Conservation (phyloP, 2,797 vertebrate genomes). For the Lagorchestes hirsutus region DNA sequence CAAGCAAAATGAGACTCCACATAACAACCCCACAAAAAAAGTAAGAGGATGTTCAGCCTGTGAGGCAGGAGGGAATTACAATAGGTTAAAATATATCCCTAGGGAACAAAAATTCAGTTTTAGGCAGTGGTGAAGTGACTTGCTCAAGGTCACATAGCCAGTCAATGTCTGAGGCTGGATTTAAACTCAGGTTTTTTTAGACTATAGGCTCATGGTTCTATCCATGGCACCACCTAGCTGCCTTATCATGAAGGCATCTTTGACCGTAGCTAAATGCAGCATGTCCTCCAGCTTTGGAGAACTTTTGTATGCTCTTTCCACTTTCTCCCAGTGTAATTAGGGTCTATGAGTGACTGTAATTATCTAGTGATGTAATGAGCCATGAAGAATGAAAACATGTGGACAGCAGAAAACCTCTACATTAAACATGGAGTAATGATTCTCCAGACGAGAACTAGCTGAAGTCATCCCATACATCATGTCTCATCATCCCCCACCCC, state of each 20-base stretch:
- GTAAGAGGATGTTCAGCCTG: background rate
- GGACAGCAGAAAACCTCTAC: slow-evolving; percentile 4
- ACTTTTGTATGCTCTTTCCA: background rate
- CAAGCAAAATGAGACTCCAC: background rate
- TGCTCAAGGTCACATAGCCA: background rate
- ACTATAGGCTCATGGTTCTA: background rate
- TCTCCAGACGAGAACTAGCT: slow-evolving; percentile 3
- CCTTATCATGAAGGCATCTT: background rate
- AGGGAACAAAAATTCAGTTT: background rate
- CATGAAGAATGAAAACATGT: background rate
- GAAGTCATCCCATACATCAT: background rate
- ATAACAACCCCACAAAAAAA: background rate
- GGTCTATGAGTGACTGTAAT: background rate
- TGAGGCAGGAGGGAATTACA: background rate
- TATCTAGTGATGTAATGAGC: slow-evolving; percentile 12
- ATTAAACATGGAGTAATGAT: background rate
- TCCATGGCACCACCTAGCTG: background rate
- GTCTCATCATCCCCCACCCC: slow-evolving; percentile 7
- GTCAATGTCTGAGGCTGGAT: background rate
- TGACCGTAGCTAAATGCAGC: slow-evolving; percentile 8
- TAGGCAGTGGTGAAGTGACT: background rate
- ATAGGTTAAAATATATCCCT: background rate
- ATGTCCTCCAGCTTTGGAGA: slow-evolving; percentile 13
- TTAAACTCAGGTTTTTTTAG: background rate
- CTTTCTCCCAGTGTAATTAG: slow-evolving; percentile 11